Base-by-base conservation (phyloP, 2,113 vertebrate genomes). In the Hippocampus mohnikei region DNA sequence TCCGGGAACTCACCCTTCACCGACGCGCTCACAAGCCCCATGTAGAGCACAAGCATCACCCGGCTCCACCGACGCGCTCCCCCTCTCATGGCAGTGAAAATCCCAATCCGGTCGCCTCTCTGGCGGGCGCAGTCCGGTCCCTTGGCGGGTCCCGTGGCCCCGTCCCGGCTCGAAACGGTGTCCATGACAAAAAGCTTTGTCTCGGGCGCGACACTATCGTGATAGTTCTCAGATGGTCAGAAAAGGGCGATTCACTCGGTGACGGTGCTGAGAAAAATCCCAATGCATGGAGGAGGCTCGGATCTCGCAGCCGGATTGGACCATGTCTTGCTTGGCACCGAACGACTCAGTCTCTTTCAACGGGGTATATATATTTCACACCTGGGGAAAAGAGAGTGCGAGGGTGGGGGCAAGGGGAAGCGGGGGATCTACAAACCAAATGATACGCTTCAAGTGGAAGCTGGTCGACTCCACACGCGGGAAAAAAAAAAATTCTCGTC, bases 241-340 rank as follows among this genome's bases (percentile, higher is more conserved):
- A 85, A 86, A 88, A 84, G 84, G 89, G 89, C 90, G 91, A 91
- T 91, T 93, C 88, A 92, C 90, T 89, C 90, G 89, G 89, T 93
- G 89, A 91, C 87, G 91, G 91, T 82, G 87, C 91, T 86, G 92
- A 86, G 92, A 93, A 90, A 95, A 94, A 93, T 92, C 94, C 93
- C 92, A 94, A 91, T 91, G 93, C 94, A 94, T 94, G 90, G 92
- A 93, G 92, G 90, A 92, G 92, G 89, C 91, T 90, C 92, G 93
- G 91, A 92, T 92, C 93, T 92, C 92, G 93, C 94, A 94, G 92
- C 94, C 93, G 94, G 95, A 94, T 94, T 94, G 92, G 95, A 96
- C 94, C 95, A 96, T 95, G 91, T 94, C 94, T 91, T 88, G 88
- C 85, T 84, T 84, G 83, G 80, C 82, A 88, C 87, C 84, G 88